These are phyloP conservation scores for Sitobion miscanthi DNA, from an alignment of 1,140 invertebrate genomes.

Conservation along the genomic window DNA sequence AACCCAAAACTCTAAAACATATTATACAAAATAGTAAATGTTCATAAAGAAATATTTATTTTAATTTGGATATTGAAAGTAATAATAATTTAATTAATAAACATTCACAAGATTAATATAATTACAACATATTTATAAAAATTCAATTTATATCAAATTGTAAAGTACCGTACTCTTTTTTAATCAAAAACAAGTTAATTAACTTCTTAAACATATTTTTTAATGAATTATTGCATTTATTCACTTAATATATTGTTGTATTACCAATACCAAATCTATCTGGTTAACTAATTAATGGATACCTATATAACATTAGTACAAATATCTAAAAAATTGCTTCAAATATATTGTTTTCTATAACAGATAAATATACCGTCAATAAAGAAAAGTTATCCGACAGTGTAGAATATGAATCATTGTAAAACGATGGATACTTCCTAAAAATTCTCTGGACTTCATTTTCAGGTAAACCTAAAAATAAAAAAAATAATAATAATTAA, in stretches of 20 bases:
- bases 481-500: not conserved
- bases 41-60: too few relatives aligned
- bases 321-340: not conserved
- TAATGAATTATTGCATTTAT: not conserved
- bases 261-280: not conserved
- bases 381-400: not conserved
- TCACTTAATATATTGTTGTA: not conserved
- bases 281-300: not conserved
- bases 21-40: not conserved
- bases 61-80: not conserved
- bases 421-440: constrained; percentile 22
- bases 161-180: not conserved
- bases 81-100: not conserved
- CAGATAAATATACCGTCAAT: constrained; percentile 23
- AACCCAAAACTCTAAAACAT: constrained; percentile 25
- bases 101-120: not conserved
- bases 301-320: not conserved
- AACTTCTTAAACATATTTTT: not conserved
- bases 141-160: not conserved
- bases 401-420: not conserved
- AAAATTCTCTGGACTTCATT: not conserved
- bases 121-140: not conserved
- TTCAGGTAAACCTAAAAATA: constrained; percentile 10
- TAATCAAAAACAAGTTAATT: not conserved
- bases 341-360: not conserved